Base-by-base conservation (phyloP, 2,113 vertebrate genomes). In the Chaetodon auriga region DNA sequence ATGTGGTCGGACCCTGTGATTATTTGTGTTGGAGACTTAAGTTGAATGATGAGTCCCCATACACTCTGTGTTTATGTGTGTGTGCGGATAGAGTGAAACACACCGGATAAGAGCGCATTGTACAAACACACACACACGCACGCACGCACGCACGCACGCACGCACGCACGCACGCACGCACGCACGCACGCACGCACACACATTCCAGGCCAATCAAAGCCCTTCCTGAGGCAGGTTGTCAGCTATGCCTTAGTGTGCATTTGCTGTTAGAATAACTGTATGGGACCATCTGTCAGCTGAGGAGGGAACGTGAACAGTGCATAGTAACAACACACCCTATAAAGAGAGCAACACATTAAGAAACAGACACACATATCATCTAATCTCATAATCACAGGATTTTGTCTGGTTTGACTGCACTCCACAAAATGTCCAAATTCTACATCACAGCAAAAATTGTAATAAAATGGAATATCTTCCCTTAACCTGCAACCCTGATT, bases 11-110 rank as follows among this genome's bases (percentile, higher is more conserved):
- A 79, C 64, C 68, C 74, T 75, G 70, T 82, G 94, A 93, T 94
- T 95, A 95, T 95, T 95, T 96, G 88, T 94, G 88, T 94, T 93
- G 74, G 75, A 92, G 89, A 68, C 64, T 85, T 38, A 71, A 77
- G 90, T 74, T 91, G 92, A 94, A 92, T 90, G 92, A 94, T 91
- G 89, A 91, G 76, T 91, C 93, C 86, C 90, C 30, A 43, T 80
- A 71, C 90, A 81, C 86, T 81, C 72, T 79, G 51, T 83, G 84
- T 88, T 80, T 88, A 61, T 89, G 49, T 70, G 63, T 65, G 75
- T 80, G 80, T 81, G 86, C 15, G 2, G 15, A 55, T 4, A 60
- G 58, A 65, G 65, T 51, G 69, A 43, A 72, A 71, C 77, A 79
- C 65, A 82, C 64, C 21, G 45, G 72, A 70, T 75, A 78, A 38